Base-by-base conservation (phyloP, 2,797 vertebrate species). In the Sebastiscus albofasciatus region DNA sequence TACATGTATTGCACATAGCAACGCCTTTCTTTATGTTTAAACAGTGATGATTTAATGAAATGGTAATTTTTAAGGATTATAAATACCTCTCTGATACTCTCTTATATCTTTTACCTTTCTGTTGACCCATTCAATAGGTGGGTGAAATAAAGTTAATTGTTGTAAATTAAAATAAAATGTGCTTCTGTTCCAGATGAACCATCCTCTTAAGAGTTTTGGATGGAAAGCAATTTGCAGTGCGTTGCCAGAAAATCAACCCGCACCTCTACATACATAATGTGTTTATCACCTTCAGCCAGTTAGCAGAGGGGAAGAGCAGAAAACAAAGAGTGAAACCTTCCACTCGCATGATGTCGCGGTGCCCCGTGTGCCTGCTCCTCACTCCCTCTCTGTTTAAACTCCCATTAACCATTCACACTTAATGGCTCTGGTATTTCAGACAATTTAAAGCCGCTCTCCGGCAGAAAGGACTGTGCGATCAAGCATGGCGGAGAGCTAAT, bases 391-490 rank as follows among this genome's bases (percentile, higher is more conserved):
- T 85, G 58, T 86, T 93, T 88, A 92, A 93, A 92, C 88, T 88
- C 52, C 83, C 79, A 90, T 94, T 92, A 93, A 82, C 80, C 87
- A 86, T 87, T 92, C 91, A 76, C 56, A 81, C 78, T 78, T 89
- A 93, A 94, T 91, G 92, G 86, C 86, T 87, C 58, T 90, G 90
- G 79, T 90, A 89, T 94, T 93, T 94, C 87, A 90, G 80, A 92
- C 90, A 86, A 94, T 94, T 93, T 94, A 93, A 90, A 79, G 75
- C 74, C 77, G 46, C 80, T 89, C 83, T 90, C 78, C 33, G 46
- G 75, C 80, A 81, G 86, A 90, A 85, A 82, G 88, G 90, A 90
- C 55, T 33, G 89, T 46, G 92, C 89, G 62, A 80, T 83, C 42
- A 67, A 93, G 92, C 85, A 60, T 89, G 87, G 82, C 74, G 5